These are phyloP conservation scores for Macquaria ambigua DNA, from an alignment of 2,113 vertebrate species.

Conservation along the genomic window DNA sequence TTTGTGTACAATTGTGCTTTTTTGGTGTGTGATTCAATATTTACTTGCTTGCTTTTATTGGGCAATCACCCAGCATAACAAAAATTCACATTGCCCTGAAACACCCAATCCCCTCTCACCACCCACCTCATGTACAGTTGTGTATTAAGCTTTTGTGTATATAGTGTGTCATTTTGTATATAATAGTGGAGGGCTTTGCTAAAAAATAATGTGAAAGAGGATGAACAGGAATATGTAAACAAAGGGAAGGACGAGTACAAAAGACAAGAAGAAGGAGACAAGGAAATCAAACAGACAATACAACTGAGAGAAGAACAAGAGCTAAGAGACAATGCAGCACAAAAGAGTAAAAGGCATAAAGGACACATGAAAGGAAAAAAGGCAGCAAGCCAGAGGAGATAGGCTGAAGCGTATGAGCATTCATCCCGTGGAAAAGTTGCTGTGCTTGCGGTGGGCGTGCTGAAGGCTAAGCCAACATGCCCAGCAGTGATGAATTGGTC, in stretches of 20 bases:
- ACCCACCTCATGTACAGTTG: not conserved
- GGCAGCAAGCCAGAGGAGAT: slow-evolving; percentile 58
- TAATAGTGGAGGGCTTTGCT: not conserved
- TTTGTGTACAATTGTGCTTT: not conserved
- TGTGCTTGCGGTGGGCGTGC: slow-evolving; percentile 52
- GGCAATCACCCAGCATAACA: not conserved
- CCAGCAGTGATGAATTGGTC: slow-evolving; percentile 73
- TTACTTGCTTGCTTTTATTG: not conserved
- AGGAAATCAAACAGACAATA: not conserved
- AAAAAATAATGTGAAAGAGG: slow-evolving; percentile 11
- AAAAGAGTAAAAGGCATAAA: slow-evolving; percentile 38
- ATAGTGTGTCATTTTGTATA: not conserved
- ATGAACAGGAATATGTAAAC: not conserved
- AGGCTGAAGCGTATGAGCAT: slow-evolving; percentile 23
- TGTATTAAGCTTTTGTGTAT: not conserved
- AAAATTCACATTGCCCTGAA: not conserved
- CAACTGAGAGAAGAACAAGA: slow-evolving; percentile 13
- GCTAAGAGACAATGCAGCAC: slow-evolving; percentile 17
- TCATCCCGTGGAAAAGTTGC: slow-evolving; percentile 59
- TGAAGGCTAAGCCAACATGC: slow-evolving; percentile 65
- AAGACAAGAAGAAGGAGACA: not conserved
- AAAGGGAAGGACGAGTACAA: not conserved
- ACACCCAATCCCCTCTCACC: not conserved
- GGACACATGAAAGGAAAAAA: slow-evolving; percentile 47
- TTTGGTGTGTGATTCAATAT: not conserved